phyloP scores from a whole-genome alignment of 2,888 invertebrate species.

The Camptogramma bilineatum region DNA sequence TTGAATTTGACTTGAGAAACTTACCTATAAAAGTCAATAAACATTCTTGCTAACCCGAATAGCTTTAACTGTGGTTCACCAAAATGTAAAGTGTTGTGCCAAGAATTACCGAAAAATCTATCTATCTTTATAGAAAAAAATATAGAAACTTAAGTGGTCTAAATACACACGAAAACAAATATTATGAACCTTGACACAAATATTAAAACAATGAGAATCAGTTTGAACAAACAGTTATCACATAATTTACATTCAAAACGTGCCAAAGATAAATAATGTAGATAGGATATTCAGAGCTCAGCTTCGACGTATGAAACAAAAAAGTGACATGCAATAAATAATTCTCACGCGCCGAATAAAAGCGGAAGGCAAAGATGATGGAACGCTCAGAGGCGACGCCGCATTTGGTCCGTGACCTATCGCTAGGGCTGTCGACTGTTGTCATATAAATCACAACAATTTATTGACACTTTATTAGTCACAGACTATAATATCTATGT shows the following conservation, averaged over 20 bases:
- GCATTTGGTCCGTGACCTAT: slow-evolving; percentile 46
- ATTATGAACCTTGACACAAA: slow-evolving; percentile 23
- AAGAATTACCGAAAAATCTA: too few relatives aligned
- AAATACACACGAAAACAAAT: not conserved
- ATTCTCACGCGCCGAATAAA: slow-evolving; percentile 48
- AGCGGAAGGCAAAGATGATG: slow-evolving; percentile 44
- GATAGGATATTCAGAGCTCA: slow-evolving; percentile 36
- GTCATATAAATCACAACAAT: slow-evolving; percentile 9
- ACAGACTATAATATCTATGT: too few relatives aligned
- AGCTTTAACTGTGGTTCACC: too few relatives aligned
- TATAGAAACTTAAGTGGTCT: not conserved
- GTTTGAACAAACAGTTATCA: slow-evolving; percentile 28
- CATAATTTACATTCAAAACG: slow-evolving; percentile 33
- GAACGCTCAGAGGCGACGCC: slow-evolving; percentile 42
- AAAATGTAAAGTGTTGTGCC: too few relatives aligned
- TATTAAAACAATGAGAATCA: slow-evolving; percentile 21
- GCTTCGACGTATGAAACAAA: slow-evolving; percentile 35
- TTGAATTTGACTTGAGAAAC: not conserved
- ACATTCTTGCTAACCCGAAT: too few relatives aligned
- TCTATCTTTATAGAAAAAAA: too few relatives aligned
- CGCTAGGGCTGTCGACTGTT: slow-evolving; percentile 29
- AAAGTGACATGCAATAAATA: slow-evolving; percentile 41
- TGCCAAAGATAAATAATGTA: slow-evolving; percentile 39
- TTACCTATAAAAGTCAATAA: too few relatives aligned
- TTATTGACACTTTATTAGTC: not conserved